These are phyloP conservation scores for Gobionotothen gibberifrons DNA, from an alignment of 2,797 vertebrate genomes.

Conservation along the genomic window DNA sequence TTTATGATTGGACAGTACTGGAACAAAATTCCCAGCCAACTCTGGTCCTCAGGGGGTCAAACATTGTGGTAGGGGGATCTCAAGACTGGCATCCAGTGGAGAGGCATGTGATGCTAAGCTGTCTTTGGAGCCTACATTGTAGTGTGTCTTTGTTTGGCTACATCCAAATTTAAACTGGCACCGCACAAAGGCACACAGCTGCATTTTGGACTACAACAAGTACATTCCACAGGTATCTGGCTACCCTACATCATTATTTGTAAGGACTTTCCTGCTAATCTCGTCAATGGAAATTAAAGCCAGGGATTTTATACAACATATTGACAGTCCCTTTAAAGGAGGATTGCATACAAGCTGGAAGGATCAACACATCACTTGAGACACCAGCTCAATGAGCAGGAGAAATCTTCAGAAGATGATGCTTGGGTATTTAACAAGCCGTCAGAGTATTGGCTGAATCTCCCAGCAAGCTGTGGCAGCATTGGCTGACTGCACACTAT, in stretches of 20 bases:
- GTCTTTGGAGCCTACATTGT: slow-evolving; percentile 43
- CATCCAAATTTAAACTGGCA: slow-evolving; percentile 23
- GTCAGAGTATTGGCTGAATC: slow-evolving; percentile 59
- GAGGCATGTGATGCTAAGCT: slow-evolving; percentile 42
- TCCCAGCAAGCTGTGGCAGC: slow-evolving; percentile 55
- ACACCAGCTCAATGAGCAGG: slow-evolving; percentile 22
- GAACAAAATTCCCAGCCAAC: slow-evolving; percentile 27
- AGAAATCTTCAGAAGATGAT: slow-evolving; percentile 23
- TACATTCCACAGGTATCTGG: slow-evolving; percentile 30
- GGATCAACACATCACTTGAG: slow-evolving; percentile 18
- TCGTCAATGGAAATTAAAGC: neutral
- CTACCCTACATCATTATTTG: neutral
- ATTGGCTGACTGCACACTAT: slow-evolving; percentile 65
- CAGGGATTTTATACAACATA: slow-evolving; percentile 2
- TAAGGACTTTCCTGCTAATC: neutral
- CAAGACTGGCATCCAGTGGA: slow-evolving; percentile 30
- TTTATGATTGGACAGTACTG: slow-evolving; percentile 31
- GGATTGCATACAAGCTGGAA: slow-evolving; percentile 4
- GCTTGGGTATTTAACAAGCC: slow-evolving; percentile 63
- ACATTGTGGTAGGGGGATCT: slow-evolving; percentile 12
- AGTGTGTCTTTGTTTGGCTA: slow-evolving; percentile 34
- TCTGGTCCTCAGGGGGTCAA: slow-evolving; percentile 28
- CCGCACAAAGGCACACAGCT: slow-evolving; percentile 9
- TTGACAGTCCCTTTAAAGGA: neutral
- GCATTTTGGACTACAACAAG: neutral